Evolutionary conservation across 1,140 invertebrate species (phyloP).

Genomic region (Drosophila sucinea): DNA sequence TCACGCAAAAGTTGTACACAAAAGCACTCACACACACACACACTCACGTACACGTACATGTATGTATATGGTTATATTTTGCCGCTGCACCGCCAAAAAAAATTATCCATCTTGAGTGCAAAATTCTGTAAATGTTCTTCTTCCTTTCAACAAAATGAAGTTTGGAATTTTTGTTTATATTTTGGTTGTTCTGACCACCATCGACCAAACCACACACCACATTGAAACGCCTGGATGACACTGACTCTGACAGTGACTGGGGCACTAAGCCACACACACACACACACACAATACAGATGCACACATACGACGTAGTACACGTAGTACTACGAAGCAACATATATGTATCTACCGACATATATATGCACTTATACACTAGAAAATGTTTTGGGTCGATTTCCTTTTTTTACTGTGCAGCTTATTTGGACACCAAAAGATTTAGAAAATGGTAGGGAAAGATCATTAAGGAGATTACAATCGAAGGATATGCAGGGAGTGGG

Average conservation of each 20-base stretch:
- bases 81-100: neutral
- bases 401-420: neutral
- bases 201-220: neutral
- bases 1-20: neutral
- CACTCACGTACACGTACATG: neutral
- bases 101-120: neutral
- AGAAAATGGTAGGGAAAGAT: too few relatives aligned
- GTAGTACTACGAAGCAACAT: neutral
- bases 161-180: neutral
- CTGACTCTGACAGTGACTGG: constrained; percentile 7
- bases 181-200: neutral
- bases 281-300: neutral
- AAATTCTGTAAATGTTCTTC: neutral
- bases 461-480: too few relatives aligned
- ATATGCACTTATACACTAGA: neutral
- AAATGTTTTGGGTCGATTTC: neutral
- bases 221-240: constrained; percentile 6
- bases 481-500: too few relatives aligned
- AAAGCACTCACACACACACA: neutral
- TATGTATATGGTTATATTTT: neutral
- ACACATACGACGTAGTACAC: neutral
- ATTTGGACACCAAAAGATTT: too few relatives aligned
- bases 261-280: neutral
- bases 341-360: neutral
- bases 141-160: neutral